Evolutionary conservation across 2,113 vertebrate genomes (phyloP).

Genomic region (Pycnonotus jocosus): DNA sequence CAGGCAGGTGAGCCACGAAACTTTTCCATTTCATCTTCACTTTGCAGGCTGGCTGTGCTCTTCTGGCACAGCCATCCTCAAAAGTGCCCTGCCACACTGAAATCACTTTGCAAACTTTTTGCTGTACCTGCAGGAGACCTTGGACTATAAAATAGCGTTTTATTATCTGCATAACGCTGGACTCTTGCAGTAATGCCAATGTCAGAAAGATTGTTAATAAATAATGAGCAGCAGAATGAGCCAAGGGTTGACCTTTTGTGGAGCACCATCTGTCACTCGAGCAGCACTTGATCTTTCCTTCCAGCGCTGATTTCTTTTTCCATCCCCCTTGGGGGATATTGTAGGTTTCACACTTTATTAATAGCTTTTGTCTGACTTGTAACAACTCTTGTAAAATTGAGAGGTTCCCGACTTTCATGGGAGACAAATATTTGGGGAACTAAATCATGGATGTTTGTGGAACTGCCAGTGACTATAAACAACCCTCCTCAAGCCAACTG

Average conservation of each 20-base stretch:
- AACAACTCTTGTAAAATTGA: slow-evolving; percentile 10
- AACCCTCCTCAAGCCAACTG: not conserved
- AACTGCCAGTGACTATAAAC: not conserved
- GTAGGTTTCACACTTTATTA: slow-evolving; percentile 21
- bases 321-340: not conserved
- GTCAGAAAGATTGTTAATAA: slow-evolving; percentile 70
- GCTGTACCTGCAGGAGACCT: slow-evolving; percentile 67
- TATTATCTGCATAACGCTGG: slow-evolving; percentile 56
- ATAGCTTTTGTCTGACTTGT: slow-evolving; percentile 16
- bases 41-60: not conserved
- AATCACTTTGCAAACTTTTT: slow-evolving; percentile 64
- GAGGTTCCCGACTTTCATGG: not conserved
- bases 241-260: slow-evolving; percentile 69
- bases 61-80: not conserved
- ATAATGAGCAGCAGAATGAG: slow-evolving; percentile 65
- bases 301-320: not conserved
- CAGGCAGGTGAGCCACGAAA: not conserved
- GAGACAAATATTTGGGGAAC: slow-evolving; percentile 3
- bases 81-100: slow-evolving; percentile 36
- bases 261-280: slow-evolving; percentile 61
- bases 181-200: slow-evolving; percentile 46
- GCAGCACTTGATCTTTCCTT: slow-evolving; percentile 52
- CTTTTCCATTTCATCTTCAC: not conserved
- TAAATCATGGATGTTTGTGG: not conserved
- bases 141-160: slow-evolving; percentile 60